Percentiles rank a stretch among this genome's conserved stretches.
These are phyloP conservation scores for Spilosoma lubricipeda DNA, from an alignment of 2,888 invertebrate genomes.

Conservation along the genomic window DNA sequence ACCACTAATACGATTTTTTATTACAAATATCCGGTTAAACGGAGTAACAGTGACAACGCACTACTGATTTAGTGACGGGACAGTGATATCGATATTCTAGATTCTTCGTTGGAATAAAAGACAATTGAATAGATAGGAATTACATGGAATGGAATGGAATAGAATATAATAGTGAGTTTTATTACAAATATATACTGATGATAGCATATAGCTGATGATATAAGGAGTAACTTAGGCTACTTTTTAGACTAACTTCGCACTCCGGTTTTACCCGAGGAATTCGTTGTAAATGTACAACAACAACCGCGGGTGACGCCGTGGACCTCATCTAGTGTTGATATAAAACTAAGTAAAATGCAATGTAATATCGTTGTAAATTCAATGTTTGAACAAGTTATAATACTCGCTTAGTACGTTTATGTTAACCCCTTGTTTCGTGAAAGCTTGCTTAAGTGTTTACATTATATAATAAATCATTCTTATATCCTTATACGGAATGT, in stretches of 20 bases:
- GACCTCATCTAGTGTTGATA: background rate
- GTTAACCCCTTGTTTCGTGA: slow-evolving; percentile 6
- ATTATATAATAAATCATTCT: background rate
- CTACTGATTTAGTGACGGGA: slow-evolving; percentile 41
- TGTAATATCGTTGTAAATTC: background rate
- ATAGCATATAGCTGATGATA: too few relatives aligned
- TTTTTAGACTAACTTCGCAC: too few relatives aligned
- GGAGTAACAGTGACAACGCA: slow-evolving; percentile 59
- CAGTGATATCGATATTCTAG: slow-evolving; percentile 29
- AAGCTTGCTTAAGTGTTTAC: background rate
- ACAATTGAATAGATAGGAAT: too few relatives aligned
- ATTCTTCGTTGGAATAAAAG: too few relatives aligned
- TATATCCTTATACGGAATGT: background rate
- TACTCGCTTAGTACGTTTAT: slow-evolving; percentile 6
- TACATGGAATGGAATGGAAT: too few relatives aligned
- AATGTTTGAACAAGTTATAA: slow-evolving; percentile 1
- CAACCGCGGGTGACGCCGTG: too few relatives aligned
- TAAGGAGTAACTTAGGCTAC: too few relatives aligned
- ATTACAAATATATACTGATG: too few relatives aligned
- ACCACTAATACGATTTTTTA: slow-evolving; percentile 64
- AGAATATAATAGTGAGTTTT: background rate
- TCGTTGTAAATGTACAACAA: too few relatives aligned
- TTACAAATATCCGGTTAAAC: slow-evolving; percentile 61
- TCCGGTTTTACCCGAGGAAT: too few relatives aligned
- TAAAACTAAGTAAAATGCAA: background rate